Percentiles rank a stretch among this genome's conserved stretches.
Conservation (phyloP, 2,797 vertebrate species). For the Chaetodon trifasciatus region DNA sequence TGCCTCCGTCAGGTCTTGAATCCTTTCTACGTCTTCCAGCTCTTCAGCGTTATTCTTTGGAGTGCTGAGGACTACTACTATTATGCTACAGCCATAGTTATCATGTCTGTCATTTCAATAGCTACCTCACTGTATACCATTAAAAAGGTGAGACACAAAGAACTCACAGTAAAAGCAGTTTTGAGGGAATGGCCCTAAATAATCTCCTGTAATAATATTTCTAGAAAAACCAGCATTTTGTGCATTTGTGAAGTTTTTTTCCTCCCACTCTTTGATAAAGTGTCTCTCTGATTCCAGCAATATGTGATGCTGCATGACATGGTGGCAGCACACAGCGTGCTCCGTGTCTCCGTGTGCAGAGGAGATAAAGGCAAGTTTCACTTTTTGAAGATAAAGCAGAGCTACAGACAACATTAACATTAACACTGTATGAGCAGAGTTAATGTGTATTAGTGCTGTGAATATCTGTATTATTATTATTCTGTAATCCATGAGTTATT, state of each 20-base stretch:
- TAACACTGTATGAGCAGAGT: neutral
- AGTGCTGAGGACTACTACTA: conserved; percentile 93
- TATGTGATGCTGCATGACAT: conserved; percentile 95
- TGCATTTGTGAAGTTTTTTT: neutral
- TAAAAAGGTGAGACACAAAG: conserved; percentile 90
- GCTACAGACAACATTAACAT: neutral
- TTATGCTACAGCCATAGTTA: conserved; percentile 93
- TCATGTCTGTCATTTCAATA: conserved; percentile 96
- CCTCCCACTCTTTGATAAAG: neutral
- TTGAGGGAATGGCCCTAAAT: neutral
- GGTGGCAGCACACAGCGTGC: conserved; percentile 93
- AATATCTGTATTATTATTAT: neutral
- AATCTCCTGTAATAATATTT: neutral
- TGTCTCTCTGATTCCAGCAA: conserved; percentile 86
- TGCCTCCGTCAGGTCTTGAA: conserved; percentile 91
- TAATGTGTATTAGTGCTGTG: neutral
- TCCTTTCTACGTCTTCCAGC: conserved; percentile 99
- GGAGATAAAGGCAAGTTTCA: conserved; percentile 86
- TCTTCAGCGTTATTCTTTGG: conserved; percentile 97
- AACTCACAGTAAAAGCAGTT: neutral
- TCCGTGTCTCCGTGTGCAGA: conserved; percentile 92
- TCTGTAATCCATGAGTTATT: neutral
- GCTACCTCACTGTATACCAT: conserved; percentile 96
- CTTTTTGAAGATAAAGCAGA: neutral
- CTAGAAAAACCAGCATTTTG: neutral